Conservation (phyloP, 2,888 invertebrate species). For the Drosophila imparisetae region DNA sequence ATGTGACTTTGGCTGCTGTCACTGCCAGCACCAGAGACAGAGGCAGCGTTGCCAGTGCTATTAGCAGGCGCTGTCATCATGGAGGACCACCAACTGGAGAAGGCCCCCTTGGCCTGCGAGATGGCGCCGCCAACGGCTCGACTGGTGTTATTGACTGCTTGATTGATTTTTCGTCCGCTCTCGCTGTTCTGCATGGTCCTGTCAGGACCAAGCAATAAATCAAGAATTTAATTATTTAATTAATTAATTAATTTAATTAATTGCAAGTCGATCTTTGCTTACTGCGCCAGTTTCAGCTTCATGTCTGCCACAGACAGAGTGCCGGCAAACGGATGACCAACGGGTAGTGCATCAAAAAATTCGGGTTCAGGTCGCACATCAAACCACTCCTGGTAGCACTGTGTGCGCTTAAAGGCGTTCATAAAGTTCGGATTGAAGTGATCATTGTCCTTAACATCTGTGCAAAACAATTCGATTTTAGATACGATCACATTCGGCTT, state of each 20-base stretch:
- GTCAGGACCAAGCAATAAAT: slow-evolving; percentile 10
- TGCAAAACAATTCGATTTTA: neutral
- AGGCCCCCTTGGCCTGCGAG: slow-evolving; percentile 93
- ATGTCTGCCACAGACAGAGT: slow-evolving; percentile 97
- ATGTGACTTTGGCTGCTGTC: slow-evolving; percentile 28
- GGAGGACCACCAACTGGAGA: slow-evolving; percentile 94
- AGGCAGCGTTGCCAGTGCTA: slow-evolving; percentile 21
- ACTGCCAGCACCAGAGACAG: slow-evolving; percentile 21
- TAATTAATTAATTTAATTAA: no score
- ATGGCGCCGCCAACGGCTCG: slow-evolving; percentile 95
- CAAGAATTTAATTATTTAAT: neutral
- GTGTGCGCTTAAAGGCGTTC: slow-evolving; percentile 93
- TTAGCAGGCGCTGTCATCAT: slow-evolving; percentile 86
- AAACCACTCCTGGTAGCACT: slow-evolving; percentile 95
- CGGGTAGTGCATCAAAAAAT: slow-evolving; percentile 89
- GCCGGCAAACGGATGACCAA: slow-evolving; percentile 97
- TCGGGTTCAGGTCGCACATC: slow-evolving; percentile 87
- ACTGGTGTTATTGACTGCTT: slow-evolving; percentile 95
- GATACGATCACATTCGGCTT: neutral
- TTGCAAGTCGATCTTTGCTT: slow-evolving; percentile 84
- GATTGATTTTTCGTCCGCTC: slow-evolving; percentile 95
- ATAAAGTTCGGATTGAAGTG: slow-evolving; percentile 95
- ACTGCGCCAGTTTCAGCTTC: slow-evolving; percentile 96
- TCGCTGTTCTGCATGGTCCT: slow-evolving; percentile 98
- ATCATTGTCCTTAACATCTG: slow-evolving; percentile 91